phyloP scores from a whole-genome alignment of 2,888 invertebrate genomes.

The Trilocha varians region DNA sequence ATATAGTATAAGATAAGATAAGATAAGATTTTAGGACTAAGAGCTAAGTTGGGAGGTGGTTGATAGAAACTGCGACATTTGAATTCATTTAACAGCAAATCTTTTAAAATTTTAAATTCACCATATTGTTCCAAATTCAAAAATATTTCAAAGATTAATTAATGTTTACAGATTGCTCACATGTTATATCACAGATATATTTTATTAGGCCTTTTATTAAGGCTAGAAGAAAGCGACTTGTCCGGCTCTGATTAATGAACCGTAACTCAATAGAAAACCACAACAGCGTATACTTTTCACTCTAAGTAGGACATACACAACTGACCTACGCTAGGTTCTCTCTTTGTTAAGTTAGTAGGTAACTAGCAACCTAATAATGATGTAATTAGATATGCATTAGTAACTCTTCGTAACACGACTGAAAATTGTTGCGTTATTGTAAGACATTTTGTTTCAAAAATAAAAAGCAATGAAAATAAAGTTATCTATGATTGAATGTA shows the following conservation, averaged over 20 bases:
- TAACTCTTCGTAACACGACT: neutral
- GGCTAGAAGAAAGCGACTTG: slow-evolving; percentile 51
- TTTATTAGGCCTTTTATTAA: slow-evolving; percentile 25
- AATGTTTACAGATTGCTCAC: neutral
- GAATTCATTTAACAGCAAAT: neutral
- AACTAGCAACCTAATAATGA: neutral
- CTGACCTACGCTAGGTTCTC: slow-evolving; percentile 48
- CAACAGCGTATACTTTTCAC: slow-evolving; percentile 58
- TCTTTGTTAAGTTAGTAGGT: slow-evolving; percentile 34
- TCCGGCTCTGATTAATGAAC: slow-evolving; percentile 46
- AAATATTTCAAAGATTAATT: neutral
- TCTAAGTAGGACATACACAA: slow-evolving; percentile 54
- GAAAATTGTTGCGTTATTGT: no score
- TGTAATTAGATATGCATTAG: neutral
- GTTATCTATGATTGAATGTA: no score
- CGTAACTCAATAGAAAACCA: slow-evolving; percentile 62
- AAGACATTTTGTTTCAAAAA: no score
- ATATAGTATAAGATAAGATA: no score
- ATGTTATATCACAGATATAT: neutral
- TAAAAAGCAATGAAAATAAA: no score
- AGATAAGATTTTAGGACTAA: no score
- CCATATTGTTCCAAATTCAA: neutral
- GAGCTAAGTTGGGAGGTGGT: no score
- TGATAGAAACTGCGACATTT: no score
- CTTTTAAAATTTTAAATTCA: neutral